phyloP scores from a whole-genome alignment of 2,888 invertebrate species.

The Chymomyza caudatula region DNA sequence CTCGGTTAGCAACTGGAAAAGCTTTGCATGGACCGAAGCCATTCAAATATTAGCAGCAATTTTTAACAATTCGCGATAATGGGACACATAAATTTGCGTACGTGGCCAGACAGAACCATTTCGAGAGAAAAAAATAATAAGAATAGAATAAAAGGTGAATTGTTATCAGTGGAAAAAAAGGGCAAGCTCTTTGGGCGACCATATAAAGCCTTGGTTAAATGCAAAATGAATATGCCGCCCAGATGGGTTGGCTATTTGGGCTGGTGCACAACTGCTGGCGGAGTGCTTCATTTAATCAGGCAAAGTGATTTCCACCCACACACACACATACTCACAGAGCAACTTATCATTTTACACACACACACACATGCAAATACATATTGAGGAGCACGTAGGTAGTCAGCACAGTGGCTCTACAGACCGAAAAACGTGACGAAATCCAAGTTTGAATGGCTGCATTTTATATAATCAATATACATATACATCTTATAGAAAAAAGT shows the following conservation, averaged over 20 bases:
- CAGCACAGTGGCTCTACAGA: too few species aligned
- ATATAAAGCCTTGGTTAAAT: conserved; percentile 17
- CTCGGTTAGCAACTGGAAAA: conserved; percentile 2
- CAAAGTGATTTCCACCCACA: conserved; percentile 64
- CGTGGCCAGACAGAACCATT: neutral
- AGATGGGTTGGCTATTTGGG: neutral
- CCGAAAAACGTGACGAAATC: too few species aligned
- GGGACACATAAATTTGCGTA: conserved; percentile 32
- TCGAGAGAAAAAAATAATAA: neutral
- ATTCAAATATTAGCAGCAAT: conserved; percentile 57
- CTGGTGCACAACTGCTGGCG: neutral
- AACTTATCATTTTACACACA: conserved; percentile 56
- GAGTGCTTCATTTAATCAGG: conserved; percentile 67
- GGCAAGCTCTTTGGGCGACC: conserved; percentile 12
- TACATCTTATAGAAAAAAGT: too few species aligned
- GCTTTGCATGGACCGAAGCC: neutral
- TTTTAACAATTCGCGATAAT: conserved; percentile 70
- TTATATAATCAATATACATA: too few species aligned
- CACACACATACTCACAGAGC: conserved; percentile 16
- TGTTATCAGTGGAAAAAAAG: neutral
- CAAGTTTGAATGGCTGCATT: too few species aligned
- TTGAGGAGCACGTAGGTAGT: conserved; percentile 20
- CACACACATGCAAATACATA: neutral
- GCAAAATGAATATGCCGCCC: conserved; percentile 16
- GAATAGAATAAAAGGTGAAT: neutral